Evolutionary conservation across 2,888 invertebrate genomes (phyloP).

Genomic region (Cryptus viduatorius): DNA sequence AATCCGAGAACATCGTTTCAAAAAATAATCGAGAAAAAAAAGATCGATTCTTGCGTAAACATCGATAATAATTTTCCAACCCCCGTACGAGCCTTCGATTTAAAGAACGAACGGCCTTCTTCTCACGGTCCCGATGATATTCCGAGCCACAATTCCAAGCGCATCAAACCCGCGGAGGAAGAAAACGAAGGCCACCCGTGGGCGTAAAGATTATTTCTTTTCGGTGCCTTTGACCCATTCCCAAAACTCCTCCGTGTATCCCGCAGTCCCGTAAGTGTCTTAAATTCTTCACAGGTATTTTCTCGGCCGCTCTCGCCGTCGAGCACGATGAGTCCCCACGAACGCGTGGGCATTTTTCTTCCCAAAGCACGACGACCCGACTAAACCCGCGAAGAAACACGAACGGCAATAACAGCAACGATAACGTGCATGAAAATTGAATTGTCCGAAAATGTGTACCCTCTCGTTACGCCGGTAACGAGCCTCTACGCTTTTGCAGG

Average conservation of each 20-base stretch:
- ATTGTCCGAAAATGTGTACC: slow-evolving; percentile 5
- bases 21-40: slow-evolving; percentile 27
- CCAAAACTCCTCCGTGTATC: slow-evolving; percentile 7
- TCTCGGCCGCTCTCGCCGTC: background rate
- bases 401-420: background rate
- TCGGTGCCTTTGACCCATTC: slow-evolving; percentile 22
- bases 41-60: background rate
- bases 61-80: too few species aligned
- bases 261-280: slow-evolving; percentile 14
- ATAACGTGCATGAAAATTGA: slow-evolving; percentile 12
- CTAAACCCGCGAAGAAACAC: background rate
- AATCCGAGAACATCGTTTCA: slow-evolving; percentile 38
- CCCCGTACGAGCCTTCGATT: background rate
- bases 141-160: background rate
- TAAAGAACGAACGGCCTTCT: too few species aligned
- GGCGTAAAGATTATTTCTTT: background rate
- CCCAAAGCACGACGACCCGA: background rate
- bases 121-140: background rate
- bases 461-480: slow-evolving; percentile 22
- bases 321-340: background rate
- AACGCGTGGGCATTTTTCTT: background rate
- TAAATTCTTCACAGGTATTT: background rate
- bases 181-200: slow-evolving; percentile 10
- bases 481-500: background rate
- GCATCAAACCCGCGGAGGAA: background rate